Evolutionary conservation across 1,140 invertebrate species (phyloP), one percentile per base, ranked within the genome.

Genomic region (Pristionchus pacificus): DNA sequence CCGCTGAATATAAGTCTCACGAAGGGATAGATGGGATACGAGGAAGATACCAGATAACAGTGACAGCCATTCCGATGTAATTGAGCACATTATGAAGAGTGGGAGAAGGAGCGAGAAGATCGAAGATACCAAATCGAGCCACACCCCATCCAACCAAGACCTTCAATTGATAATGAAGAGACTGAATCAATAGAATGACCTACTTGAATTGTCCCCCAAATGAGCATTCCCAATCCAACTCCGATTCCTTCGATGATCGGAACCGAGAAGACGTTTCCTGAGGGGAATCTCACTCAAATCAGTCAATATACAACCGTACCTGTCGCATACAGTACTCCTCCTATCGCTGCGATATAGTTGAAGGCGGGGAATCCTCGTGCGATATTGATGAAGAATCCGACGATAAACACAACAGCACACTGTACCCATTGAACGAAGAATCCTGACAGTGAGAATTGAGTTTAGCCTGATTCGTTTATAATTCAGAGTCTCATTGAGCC

Each of bases 361-460:
- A 81, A 82, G 59, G 68, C 66, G 1, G 79, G 79, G 32, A 81
- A 75, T 27, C 70, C 79, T 14, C 80, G 78, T 6, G 68, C 62
- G 24, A 70, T 38, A 55, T 82, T 80, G 62, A 81, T 81, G 24
- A 79, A 33, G 31, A 81, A 77, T 13, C 79, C 79, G 29, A 76
- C 61, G n/a, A 79, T 62, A 64, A 81, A 81, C 6, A 81, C 76
- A 25, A 76, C 65, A 14, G 77, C 55, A 68, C 79, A 82, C 65
- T 82, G 75, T 59, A 81, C 68, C 79, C 79, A 81, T 70, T 81
- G 80, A n/a, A 81, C 78, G 33, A 82, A 81, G 55, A 81, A 72
- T n/a, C 79, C 79, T 77, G 24, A 59, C 62, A 63, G 63, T 63
- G 28, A 60, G n/a, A 74, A 31, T 33, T 6, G 25, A 66, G 13